These are phyloP conservation scores for Cerastis rubricosa DNA, from an alignment of 2,888 invertebrate species.

Conservation along the genomic window DNA sequence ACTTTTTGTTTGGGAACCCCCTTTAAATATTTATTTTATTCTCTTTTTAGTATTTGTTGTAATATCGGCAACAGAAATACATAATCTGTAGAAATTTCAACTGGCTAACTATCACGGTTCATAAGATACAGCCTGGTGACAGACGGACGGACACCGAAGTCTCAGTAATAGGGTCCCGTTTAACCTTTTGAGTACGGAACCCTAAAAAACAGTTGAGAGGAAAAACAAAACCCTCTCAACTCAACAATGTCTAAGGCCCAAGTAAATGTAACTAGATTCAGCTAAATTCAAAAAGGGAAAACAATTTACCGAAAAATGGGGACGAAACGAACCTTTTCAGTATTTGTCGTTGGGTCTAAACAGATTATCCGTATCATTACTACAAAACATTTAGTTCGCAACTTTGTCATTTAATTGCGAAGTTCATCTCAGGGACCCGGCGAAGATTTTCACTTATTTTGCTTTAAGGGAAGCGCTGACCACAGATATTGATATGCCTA, in stretches of 20 bases:
- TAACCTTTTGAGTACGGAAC: too few species aligned
- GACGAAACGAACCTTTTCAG: slow-evolving; percentile 24
- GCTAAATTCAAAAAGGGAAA: slow-evolving; percentile 37
- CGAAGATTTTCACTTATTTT: slow-evolving; percentile 29
- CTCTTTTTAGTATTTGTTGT: too few species aligned
- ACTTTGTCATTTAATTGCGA: slow-evolving; percentile 61
- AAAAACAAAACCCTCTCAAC: background rate
- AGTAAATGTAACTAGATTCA: slow-evolving; percentile 35
- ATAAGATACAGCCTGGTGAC: too few species aligned
- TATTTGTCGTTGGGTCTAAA: slow-evolving; percentile 49
- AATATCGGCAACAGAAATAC: too few species aligned
- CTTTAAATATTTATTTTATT: too few species aligned
- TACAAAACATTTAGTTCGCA: slow-evolving; percentile 34
- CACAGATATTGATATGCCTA: background rate
- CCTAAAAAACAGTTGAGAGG: background rate
- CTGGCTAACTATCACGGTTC: too few species aligned
- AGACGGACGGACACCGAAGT: too few species aligned
- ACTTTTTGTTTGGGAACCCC: too few species aligned
- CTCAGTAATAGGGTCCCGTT: too few species aligned
- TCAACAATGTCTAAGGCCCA: background rate
- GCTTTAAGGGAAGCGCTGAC: background rate
- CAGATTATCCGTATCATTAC: slow-evolving; percentile 58
- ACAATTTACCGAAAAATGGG: slow-evolving; percentile 40
- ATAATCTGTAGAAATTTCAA: too few species aligned
- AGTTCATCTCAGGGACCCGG: slow-evolving; percentile 33